Conservation (phyloP, 2,797 vertebrate genomes). For the Rhinichthys osculus region DNA sequence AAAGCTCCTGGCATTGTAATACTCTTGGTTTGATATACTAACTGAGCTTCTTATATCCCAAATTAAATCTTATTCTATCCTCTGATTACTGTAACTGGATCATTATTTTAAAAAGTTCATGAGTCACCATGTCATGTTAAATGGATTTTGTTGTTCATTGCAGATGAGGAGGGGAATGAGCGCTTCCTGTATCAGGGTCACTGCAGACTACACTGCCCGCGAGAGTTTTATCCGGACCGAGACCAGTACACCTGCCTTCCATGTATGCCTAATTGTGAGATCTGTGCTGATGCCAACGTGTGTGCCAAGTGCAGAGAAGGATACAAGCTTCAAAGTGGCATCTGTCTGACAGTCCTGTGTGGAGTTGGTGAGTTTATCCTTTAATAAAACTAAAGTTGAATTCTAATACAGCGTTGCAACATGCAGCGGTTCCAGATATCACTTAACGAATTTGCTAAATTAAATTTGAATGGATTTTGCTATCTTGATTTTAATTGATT, state of each 20-base stretch:
- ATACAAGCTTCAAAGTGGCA: conserved; percentile 79
- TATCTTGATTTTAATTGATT: neutral
- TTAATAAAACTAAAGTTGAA: neutral
- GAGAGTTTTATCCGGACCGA: conserved; percentile 79
- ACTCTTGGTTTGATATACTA: neutral
- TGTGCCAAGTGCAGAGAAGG: conserved; percentile 83
- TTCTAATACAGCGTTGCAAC: neutral
- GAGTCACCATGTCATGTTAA: conserved; percentile 57
- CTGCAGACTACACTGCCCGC: conserved; percentile 81
- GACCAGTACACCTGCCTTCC: conserved; percentile 77
- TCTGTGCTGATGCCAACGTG: conserved; percentile 78
- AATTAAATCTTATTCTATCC: conserved; percentile 8
- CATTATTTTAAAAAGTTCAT: conserved; percentile 32
- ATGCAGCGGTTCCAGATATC: neutral
- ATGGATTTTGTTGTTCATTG: conserved; percentile 52
- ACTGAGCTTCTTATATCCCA: neutral
- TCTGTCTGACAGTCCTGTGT: conserved; percentile 76
- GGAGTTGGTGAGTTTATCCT: conserved; percentile 71
- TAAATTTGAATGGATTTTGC: neutral
- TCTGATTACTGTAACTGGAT: conserved; percentile 15
- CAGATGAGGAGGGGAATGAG: conserved; percentile 82
- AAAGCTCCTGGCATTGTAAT: neutral
- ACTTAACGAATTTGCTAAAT: neutral
- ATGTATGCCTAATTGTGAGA: conserved; percentile 83
- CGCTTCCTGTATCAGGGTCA: conserved; percentile 82